Evolutionary conservation across 2,113 vertebrate species (phyloP).

Genomic region (Crotalus helleri): DNA sequence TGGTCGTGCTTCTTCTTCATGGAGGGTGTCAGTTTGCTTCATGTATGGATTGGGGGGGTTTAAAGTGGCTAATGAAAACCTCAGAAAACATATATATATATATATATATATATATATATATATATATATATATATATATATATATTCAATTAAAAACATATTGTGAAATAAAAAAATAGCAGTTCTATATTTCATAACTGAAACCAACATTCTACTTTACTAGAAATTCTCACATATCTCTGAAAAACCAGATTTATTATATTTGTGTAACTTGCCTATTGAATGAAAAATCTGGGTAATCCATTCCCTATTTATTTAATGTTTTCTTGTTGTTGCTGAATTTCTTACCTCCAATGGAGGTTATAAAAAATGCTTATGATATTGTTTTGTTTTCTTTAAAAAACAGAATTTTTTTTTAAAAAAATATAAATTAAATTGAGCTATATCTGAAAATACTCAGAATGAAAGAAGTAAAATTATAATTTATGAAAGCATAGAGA

Average conservation of each 20-base stretch:
- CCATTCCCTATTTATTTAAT: background rate
- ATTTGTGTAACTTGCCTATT: background rate
- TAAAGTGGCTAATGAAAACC: too few relatives aligned
- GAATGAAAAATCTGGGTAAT: background rate
- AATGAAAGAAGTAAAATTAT: background rate
- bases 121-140: background rate
- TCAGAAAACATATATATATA: too few relatives aligned
- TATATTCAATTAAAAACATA: background rate
- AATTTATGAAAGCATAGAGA: background rate
- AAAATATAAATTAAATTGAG: background rate
- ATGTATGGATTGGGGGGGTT: too few relatives aligned
- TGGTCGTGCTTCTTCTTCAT: too few relatives aligned
- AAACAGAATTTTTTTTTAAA: too few relatives aligned
- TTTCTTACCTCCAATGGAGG: background rate
- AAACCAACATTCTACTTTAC: background rate
- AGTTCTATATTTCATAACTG: background rate
- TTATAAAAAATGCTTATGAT: background rate
- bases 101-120: background rate
- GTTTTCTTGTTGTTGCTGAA: background rate
- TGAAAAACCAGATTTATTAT: background rate
- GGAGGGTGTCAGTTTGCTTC: too few relatives aligned
- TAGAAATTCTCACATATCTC: background rate
- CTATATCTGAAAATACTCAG: background rate
- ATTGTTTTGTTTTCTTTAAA: background rate
- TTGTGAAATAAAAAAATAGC: background rate